phyloP scores from a whole-genome alignment of 1,140 invertebrate genomes.

The Venturia canescens region DNA sequence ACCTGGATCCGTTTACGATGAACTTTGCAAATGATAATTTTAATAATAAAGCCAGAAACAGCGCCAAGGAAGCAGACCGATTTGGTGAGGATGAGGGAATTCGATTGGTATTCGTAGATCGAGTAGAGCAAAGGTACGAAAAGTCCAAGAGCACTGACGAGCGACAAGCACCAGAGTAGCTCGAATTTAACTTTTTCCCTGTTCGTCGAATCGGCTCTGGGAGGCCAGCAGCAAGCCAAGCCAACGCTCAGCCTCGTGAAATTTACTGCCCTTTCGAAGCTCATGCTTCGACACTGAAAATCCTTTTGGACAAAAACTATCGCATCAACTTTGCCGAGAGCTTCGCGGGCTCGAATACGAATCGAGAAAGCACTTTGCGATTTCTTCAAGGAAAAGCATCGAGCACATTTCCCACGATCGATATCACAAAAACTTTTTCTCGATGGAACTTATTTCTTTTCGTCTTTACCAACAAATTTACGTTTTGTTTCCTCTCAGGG shows the following conservation, averaged over 20 bases:
- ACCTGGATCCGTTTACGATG: slow-evolving; percentile 51
- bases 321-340: too few relatives aligned
- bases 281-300: not conserved
- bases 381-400: too few relatives aligned
- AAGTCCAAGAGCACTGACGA: slow-evolving; percentile 2
- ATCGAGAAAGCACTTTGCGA: too few relatives aligned
- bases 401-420: too few relatives aligned
- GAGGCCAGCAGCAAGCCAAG: slow-evolving; percentile 50
- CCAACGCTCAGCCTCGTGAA: slow-evolving; percentile 46
- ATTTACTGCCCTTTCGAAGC: slow-evolving; percentile 37
- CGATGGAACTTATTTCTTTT: too few relatives aligned
- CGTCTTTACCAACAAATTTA: too few relatives aligned
- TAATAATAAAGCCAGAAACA: slow-evolving; percentile 34
- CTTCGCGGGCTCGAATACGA: too few relatives aligned
- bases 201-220: slow-evolving; percentile 18
- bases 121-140: slow-evolving; percentile 13
- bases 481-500: too few relatives aligned
- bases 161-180: not conserved
- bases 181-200: not conserved
- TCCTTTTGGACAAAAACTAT: not conserved
- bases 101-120: slow-evolving; percentile 12
- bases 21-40: slow-evolving; percentile 27
- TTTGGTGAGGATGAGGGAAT: slow-evolving; percentile 30
- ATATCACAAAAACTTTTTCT: too few relatives aligned
- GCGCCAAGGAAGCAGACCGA: slow-evolving; percentile 41